Conservation (phyloP, 1,140 invertebrate genomes). For the Drosophila lowei region DNA sequence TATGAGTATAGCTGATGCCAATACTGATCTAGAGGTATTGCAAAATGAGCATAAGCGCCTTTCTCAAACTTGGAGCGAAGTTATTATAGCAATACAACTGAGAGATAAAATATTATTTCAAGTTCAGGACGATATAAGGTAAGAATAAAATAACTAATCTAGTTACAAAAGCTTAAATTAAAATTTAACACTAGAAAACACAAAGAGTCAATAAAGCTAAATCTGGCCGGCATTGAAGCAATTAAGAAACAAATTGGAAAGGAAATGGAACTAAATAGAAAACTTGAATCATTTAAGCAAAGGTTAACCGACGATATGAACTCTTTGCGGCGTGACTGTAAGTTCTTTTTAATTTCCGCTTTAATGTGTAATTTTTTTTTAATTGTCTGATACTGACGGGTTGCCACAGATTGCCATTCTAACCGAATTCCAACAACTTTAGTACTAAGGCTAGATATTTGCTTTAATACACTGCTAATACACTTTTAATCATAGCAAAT, state of each 20-base stretch:
- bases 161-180: neutral
- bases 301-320: slow-evolving; percentile 85
- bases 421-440: too few relatives aligned
- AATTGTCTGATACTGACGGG: neutral
- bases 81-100: slow-evolving; percentile 87
- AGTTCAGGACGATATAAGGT: slow-evolving; percentile 78
- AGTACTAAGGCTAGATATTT: too few relatives aligned
- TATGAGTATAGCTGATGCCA: slow-evolving; percentile 85
- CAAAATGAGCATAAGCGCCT: slow-evolving; percentile 88
- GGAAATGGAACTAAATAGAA: slow-evolving; percentile 88
- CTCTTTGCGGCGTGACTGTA: slow-evolving; percentile 81
- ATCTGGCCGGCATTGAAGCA: slow-evolving; percentile 85
- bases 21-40: slow-evolving; percentile 88
- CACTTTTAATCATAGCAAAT: too few relatives aligned
- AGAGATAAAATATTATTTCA: slow-evolving; percentile 87
- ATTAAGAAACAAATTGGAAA: slow-evolving; percentile 86
- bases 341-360: slow-evolving; percentile 10
- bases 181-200: slow-evolving; percentile 83
- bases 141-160: neutral
- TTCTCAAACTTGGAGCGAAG: slow-evolving; percentile 88
- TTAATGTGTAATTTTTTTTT: neutral
- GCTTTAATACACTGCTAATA: too few relatives aligned
- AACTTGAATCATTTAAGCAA: slow-evolving; percentile 85
- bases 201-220: slow-evolving; percentile 84
- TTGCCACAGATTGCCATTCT: too few relatives aligned